Evolutionary conservation across 2,113 vertebrate genomes (phyloP).

Genomic region (Limnothrissa miodon): DNA sequence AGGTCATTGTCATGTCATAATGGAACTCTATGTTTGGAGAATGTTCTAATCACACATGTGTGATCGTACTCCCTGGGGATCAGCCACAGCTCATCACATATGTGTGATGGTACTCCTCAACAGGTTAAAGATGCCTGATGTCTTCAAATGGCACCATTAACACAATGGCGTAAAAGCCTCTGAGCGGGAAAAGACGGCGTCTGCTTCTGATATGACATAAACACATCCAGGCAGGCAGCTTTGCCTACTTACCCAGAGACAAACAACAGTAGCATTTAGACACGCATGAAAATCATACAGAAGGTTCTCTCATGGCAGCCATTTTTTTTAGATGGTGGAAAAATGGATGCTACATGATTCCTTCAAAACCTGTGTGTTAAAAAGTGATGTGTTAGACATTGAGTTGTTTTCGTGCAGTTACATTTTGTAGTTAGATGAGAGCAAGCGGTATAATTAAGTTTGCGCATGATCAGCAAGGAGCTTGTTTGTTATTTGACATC

Average conservation of each 20-base stretch:
- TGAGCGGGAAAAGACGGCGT: not conserved
- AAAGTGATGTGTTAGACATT: not conserved
- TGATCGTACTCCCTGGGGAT: no score
- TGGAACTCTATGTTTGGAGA: no score
- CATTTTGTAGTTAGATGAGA: not conserved
- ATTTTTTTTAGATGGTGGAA: not conserved
- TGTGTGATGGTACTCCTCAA: no score
- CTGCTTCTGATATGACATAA: not conserved
- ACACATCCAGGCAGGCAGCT: not conserved
- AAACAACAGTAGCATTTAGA: not conserved
- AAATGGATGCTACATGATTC: no score
- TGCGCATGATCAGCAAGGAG: not conserved
- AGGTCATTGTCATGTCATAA: no score
- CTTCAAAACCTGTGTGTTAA: no score
- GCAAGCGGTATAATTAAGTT: constrained; percentile 19
- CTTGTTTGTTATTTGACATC: not conserved
- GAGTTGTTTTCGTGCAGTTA: not conserved
- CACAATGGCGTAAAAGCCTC: not conserved
- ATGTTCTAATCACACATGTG: no score
- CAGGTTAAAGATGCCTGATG: no score
- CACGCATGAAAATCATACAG: not conserved
- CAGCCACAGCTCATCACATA: no score
- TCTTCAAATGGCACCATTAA: not conserved
- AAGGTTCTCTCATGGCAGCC: not conserved
- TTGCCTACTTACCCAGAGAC: not conserved